Conservation (phyloP, 23 tunicate species). For the Styela clava region DNA sequence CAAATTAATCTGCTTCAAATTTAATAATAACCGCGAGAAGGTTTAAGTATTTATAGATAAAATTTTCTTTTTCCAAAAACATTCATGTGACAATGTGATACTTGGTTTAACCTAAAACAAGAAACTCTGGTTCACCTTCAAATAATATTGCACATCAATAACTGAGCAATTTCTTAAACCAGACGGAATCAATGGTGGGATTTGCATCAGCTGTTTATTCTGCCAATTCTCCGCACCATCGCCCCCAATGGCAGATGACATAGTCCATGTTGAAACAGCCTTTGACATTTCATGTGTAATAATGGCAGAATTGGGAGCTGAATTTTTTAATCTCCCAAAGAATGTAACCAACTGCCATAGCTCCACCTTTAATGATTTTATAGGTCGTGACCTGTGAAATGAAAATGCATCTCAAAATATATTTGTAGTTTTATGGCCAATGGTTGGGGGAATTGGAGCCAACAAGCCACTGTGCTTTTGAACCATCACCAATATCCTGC, state of each 20-base stretch:
- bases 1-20: too few species aligned
- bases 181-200: conserved; percentile 27
- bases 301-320: conserved; percentile 2
- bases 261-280: conserved; percentile 16
- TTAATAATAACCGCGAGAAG: too few species aligned
- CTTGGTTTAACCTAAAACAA: too few species aligned
- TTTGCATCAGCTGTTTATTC: conserved; percentile 24
- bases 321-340: conserved; percentile 8
- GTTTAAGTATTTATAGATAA: too few species aligned
- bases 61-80: too few species aligned
- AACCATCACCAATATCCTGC: too few species aligned
- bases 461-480: too few species aligned
- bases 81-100: too few species aligned
- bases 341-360: conserved; percentile 16
- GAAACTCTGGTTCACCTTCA: conserved; percentile 12
- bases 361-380: conserved; percentile 14
- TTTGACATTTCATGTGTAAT: conserved; percentile 10
- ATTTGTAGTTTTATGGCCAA: too few species aligned
- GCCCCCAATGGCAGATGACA: background rate
- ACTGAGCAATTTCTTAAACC: conserved; percentile 14
- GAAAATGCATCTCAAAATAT: too few species aligned
- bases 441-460: too few species aligned
- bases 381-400: conserved; percentile 3
- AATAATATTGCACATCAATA: conserved; percentile 22
- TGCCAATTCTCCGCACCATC: conserved; percentile 21